Percentiles rank a stretch among this genome's conserved stretches.
phyloP scores from a whole-genome alignment of 2,888 invertebrate genomes.

The Meliscaeva auricollis region DNA sequence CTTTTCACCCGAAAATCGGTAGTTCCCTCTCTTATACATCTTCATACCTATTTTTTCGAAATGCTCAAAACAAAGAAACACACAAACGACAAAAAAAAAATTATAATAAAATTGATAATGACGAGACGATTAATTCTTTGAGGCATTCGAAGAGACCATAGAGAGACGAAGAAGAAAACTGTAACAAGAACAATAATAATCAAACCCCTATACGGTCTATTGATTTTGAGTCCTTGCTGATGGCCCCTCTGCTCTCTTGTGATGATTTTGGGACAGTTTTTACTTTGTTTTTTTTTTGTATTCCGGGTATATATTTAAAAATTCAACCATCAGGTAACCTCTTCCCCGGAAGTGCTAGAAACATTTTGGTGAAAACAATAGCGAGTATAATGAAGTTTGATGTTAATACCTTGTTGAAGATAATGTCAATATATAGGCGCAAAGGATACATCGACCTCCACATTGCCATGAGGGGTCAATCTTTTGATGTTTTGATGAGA shows the following conservation, averaged over 20 bases:
- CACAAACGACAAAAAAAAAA: slow-evolving; percentile 26
- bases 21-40: slow-evolving; percentile 36
- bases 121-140: slow-evolving; percentile 68
- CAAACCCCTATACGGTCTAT: slow-evolving; percentile 67
- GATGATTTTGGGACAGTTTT: slow-evolving; percentile 36
- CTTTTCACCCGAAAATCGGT: slow-evolving; percentile 42
- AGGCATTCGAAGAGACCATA: slow-evolving; percentile 7
- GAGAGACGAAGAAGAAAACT: slow-evolving; percentile 31
- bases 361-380: slow-evolving; percentile 63
- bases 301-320: slow-evolving; percentile 4
- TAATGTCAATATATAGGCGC: slow-evolving; percentile 40
- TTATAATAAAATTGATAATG: slow-evolving; percentile 69
- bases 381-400: slow-evolving; percentile 68
- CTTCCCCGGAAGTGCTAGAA: slow-evolving; percentile 62
- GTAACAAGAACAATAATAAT: slow-evolving; percentile 63
- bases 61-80: slow-evolving; percentile 34
- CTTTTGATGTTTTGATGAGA: slow-evolving; percentile 41
- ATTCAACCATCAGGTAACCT: slow-evolving; percentile 40
- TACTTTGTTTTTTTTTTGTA: neutral
- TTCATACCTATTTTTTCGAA: too few relatives aligned
- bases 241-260: slow-evolving; percentile 10
- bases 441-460: slow-evolving; percentile 57
- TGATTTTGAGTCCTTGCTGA: slow-evolving; percentile 59
- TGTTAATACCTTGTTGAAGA: slow-evolving; percentile 63
- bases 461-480: slow-evolving; percentile 27